Conservation (phyloP, 2,888 invertebrate genomes). For the Ichneumon xanthorius region DNA sequence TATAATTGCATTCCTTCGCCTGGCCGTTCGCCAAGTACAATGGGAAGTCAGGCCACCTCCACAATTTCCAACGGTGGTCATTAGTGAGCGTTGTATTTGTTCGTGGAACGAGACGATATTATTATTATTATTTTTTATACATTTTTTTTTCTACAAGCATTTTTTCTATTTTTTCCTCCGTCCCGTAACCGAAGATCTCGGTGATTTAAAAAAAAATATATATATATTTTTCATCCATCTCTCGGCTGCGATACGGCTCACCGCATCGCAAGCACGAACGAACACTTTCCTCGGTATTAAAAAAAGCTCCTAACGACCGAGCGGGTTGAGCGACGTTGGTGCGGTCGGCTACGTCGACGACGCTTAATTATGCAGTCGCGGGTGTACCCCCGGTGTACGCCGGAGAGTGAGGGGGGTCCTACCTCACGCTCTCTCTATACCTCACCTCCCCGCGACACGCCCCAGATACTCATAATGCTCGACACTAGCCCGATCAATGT, state of each 20-base stretch:
- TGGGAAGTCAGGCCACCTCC: background rate
- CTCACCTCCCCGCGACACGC: slow-evolving; percentile 53
- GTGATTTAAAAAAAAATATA: background rate
- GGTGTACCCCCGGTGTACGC: slow-evolving; percentile 40
- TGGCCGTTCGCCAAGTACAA: background rate
- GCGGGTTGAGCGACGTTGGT: slow-evolving; percentile 51
- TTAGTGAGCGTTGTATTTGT: slow-evolving; percentile 29
- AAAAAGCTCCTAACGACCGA: slow-evolving; percentile 64
- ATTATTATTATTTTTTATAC: background rate
- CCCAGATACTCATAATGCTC: slow-evolving; percentile 73
- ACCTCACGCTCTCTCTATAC: slow-evolving; percentile 30
- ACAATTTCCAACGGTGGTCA: background rate
- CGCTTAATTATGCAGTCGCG: slow-evolving; percentile 68
- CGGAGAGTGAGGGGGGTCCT: slow-evolving; percentile 22
- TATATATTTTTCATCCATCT: slow-evolving; percentile 11
- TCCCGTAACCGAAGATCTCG: slow-evolving; percentile 28
- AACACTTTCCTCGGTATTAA: slow-evolving; percentile 66
- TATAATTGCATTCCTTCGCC: background rate
- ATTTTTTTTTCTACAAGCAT: background rate
- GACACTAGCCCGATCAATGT: slow-evolving; percentile 75
- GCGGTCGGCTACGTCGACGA: slow-evolving; percentile 53
- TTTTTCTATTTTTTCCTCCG: slow-evolving; percentile 8
- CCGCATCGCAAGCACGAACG: slow-evolving; percentile 61
- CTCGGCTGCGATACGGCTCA: slow-evolving; percentile 39
- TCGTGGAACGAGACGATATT: slow-evolving; percentile 16